phyloP scores from a whole-genome alignment of 2,888 invertebrate genomes.

The Aphodius sticticus region DNA sequence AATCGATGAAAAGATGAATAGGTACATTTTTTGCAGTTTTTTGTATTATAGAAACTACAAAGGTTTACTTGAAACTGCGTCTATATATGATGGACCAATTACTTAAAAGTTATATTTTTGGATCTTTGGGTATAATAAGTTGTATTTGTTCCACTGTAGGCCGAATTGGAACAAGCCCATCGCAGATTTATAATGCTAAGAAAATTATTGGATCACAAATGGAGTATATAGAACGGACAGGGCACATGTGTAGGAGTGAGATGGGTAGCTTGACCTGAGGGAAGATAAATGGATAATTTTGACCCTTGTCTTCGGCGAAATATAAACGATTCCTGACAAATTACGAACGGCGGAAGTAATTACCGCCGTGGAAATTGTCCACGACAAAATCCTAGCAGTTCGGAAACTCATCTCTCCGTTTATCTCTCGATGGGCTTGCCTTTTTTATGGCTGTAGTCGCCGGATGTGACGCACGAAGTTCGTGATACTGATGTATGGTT shows the following conservation, averaged over 20 bases:
- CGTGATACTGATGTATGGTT: not conserved
- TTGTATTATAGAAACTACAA: too few species aligned
- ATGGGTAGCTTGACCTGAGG: not conserved
- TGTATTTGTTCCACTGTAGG: too few species aligned
- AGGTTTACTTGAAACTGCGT: not conserved
- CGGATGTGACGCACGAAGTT: not conserved
- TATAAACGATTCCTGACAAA: constrained; percentile 23
- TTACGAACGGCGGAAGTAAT: constrained; percentile 15
- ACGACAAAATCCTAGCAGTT: not conserved
- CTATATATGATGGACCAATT: not conserved
- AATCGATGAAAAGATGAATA: too few species aligned
- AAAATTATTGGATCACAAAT: constrained; percentile 15
- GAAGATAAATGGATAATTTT: constrained; percentile 25
- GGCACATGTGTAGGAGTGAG: not conserved
- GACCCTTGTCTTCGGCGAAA: constrained; percentile 18
- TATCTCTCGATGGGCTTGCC: not conserved
- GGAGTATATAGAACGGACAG: not conserved
- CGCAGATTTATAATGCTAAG: constrained; percentile 9
- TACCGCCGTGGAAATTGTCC: not conserved
- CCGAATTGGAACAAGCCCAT: not conserved
- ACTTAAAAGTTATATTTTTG: not conserved
- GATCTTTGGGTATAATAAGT: too few species aligned
- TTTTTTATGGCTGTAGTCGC: not conserved
- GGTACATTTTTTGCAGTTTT: too few species aligned
- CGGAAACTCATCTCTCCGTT: not conserved